Evolutionary conservation across 2,888 invertebrate genomes (phyloP).

Genomic region (Cataglyphis albicans): DNA sequence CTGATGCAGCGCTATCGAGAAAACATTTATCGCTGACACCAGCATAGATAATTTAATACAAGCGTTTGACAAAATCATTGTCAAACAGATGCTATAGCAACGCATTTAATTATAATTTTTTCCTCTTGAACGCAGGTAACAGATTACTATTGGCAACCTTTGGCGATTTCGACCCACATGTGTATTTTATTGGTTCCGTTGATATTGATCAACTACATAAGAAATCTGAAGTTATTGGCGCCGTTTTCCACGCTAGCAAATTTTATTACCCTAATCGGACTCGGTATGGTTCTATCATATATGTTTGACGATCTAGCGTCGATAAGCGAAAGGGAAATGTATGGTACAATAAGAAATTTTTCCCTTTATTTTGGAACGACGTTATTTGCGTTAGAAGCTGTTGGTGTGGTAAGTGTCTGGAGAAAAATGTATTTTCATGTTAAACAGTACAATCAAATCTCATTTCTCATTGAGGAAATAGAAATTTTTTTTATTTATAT

Average conservation of each 20-base stretch:
- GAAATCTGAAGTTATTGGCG: slow-evolving; percentile 92
- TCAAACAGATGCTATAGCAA: background rate
- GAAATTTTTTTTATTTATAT: background rate
- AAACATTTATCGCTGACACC: background rate
- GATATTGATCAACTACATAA: slow-evolving; percentile 90
- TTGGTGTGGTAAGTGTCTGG: slow-evolving; percentile 89
- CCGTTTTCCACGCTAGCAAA: slow-evolving; percentile 95
- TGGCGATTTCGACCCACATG: slow-evolving; percentile 90
- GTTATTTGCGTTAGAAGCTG: slow-evolving; percentile 95
- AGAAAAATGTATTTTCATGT: slow-evolving; percentile 3
- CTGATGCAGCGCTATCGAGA: background rate
- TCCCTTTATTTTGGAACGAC: slow-evolving; percentile 96
- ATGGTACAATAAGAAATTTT: slow-evolving; percentile 87
- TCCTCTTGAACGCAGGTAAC: slow-evolving; percentile 85
- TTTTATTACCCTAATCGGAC: slow-evolving; percentile 91
- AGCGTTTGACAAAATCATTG: background rate
- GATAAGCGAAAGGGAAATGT: slow-evolving; percentile 86
- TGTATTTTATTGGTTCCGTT: slow-evolving; percentile 91
- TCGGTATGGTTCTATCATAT: slow-evolving; percentile 92
- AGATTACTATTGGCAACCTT: slow-evolving; percentile 84
- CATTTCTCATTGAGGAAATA: background rate
- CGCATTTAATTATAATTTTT: slow-evolving; percentile 54
- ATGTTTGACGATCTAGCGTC: slow-evolving; percentile 89
- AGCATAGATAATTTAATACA: background rate
- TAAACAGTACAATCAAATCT: background rate